Percentiles rank a stretch among this genome's conserved stretches.
These are phyloP conservation scores for Brachypodius melanocephalos DNA, from an alignment of 2,113 vertebrate genomes.

Conservation along the genomic window DNA sequence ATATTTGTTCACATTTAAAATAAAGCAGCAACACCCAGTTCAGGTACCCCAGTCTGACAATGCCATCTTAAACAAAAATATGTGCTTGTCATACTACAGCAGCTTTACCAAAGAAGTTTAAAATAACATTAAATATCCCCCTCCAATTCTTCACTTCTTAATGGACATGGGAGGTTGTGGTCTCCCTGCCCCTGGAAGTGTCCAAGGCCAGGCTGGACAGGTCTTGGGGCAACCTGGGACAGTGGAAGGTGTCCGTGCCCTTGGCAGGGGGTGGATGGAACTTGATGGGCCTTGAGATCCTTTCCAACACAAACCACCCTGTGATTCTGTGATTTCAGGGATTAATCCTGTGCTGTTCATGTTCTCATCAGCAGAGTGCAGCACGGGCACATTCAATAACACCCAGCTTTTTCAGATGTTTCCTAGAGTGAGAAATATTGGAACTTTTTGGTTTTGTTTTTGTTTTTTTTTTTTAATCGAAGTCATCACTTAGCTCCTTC, in stretches of 20 bases:
- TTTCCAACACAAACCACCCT: neutral
- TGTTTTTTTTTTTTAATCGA: neutral
- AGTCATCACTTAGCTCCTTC: neutral
- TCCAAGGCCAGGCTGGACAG: rapidly evolving
- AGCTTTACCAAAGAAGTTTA: neutral
- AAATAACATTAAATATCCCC: neutral
- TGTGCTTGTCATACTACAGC: neutral
- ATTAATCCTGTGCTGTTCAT: neutral
- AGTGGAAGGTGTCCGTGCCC: neutral
- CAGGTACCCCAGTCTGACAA: neutral
- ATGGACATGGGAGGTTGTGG: neutral
- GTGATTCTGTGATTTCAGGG: neutral
- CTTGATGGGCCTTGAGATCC: neutral
- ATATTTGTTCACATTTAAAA: neutral
- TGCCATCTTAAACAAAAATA: neutral
- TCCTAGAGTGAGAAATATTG: neutral
- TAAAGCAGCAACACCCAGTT: neutral
- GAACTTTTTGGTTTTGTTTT: neutral
- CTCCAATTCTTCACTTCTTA: neutral
- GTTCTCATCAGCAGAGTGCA: constrained; percentile 43
- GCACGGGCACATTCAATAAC: neutral
- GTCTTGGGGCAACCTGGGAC: neutral
- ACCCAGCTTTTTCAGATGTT: neutral
- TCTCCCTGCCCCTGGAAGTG: neutral
- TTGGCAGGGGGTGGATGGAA: neutral